phyloP scores from a whole-genome alignment of 2,113 vertebrate species.

The Uria lomvia region DNA sequence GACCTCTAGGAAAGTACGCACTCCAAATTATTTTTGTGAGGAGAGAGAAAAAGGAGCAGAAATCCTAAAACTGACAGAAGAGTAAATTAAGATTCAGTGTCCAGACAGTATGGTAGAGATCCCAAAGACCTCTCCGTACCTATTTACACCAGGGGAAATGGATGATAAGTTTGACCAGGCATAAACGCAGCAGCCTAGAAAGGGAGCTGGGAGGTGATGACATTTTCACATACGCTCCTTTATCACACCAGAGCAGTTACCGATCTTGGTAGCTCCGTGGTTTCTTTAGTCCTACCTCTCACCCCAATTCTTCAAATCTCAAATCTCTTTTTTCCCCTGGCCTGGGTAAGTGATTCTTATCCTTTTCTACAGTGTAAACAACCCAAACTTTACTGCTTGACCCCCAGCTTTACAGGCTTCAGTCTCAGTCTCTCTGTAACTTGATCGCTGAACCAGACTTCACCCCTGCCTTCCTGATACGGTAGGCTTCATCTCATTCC shows the following conservation, averaged over 20 bases:
- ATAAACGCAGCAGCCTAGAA: neutral
- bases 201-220: neutral
- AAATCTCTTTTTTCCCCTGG: neutral
- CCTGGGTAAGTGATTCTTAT: neutral
- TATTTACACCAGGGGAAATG: neutral
- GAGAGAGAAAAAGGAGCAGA: neutral
- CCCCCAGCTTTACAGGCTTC: neutral
- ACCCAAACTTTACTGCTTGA: neutral
- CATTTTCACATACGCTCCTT: neutral
- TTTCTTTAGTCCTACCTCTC: neutral
- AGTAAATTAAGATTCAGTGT: neutral
- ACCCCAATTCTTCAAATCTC: neutral
- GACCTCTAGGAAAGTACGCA: neutral
- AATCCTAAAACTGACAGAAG: neutral
- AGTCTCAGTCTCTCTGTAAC: neutral
- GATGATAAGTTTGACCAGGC: neutral
- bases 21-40: neutral
- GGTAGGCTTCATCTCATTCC: neutral
- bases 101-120: neutral
- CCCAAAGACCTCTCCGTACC: neutral
- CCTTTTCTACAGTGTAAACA: neutral
- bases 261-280: neutral
- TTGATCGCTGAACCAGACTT: neutral
- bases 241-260: neutral
- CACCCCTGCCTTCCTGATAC: neutral